phyloP scores from a whole-genome alignment of 2,888 invertebrate species.

The Hemaris fuciformis region DNA sequence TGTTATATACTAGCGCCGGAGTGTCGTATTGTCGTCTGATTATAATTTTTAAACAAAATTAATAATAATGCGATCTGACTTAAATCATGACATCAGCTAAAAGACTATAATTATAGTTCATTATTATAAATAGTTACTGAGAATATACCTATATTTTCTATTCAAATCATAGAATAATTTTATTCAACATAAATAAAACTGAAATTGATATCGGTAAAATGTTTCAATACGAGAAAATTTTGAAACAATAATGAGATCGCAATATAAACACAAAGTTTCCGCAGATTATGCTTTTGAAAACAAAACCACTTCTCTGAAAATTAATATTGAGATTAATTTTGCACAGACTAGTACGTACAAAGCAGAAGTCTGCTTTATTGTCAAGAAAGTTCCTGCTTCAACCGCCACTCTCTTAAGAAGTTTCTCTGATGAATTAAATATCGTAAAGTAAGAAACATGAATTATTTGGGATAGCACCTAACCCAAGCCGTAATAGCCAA shows the following conservation, averaged over 20 bases:
- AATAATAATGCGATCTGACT: too few relatives aligned
- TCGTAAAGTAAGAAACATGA: not conserved
- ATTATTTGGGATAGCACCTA: not conserved
- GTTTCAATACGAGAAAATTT: not conserved
- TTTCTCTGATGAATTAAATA: not conserved
- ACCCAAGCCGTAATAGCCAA: not conserved
- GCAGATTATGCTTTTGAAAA: not conserved
- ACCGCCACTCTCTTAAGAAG: not conserved
- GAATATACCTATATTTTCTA: too few relatives aligned
- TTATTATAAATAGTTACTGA: too few relatives aligned
- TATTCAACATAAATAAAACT: not conserved
- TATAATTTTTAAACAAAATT: too few relatives aligned
- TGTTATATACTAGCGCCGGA: too few relatives aligned
- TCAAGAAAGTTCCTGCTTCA: not conserved
- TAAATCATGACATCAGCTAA: too few relatives aligned
- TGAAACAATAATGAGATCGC: not conserved
- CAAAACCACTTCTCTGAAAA: not conserved
- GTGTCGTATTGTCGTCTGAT: too few relatives aligned
- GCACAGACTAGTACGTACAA: not conserved
- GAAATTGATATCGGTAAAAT: not conserved
- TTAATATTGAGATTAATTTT: not conserved
- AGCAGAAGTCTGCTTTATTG: not conserved
- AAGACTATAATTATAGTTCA: too few relatives aligned
- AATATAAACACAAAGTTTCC: not conserved
- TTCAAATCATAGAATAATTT: too few relatives aligned